These are phyloP conservation scores for Sander vitreus DNA, from an alignment of 2,113 vertebrate genomes.

Conservation along the genomic window DNA sequence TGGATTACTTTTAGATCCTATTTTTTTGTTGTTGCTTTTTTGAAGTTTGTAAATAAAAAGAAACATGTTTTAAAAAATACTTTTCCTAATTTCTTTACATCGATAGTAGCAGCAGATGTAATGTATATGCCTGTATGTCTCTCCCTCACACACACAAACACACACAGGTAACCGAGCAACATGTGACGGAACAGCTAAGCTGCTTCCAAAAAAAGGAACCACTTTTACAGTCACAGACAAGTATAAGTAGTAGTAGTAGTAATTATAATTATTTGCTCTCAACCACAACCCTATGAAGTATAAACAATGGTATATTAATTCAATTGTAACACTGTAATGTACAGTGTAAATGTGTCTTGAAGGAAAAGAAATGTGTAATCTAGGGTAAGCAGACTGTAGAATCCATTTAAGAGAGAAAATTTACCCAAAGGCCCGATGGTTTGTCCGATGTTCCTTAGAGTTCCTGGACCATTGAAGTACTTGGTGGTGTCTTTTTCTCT, in stretches of 20 bases:
- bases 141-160: not conserved
- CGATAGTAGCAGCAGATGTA: not conserved
- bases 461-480: not conserved
- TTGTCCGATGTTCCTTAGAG: not conserved
- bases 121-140: not conserved
- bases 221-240: not conserved
- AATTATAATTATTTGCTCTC: not conserved
- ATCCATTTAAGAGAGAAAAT: not conserved
- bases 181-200: not conserved
- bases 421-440: not conserved
- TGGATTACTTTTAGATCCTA: constrained; percentile 64
- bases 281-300: not conserved
- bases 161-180: not conserved
- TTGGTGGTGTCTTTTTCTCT: not conserved
- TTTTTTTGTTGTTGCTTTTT: constrained; percentile 56
- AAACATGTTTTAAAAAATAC: constrained; percentile 69
- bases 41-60: constrained; percentile 84
- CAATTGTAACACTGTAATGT: not conserved
- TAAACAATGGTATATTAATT: not conserved
- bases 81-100: constrained; percentile 51
- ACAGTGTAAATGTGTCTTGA: not conserved
- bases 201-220: not conserved
- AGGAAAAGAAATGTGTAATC: not conserved
- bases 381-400: not conserved
- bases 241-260: too few relatives aligned